Conservation (phyloP, 2,888 invertebrate species). For the Tachystola acroxantha region DNA sequence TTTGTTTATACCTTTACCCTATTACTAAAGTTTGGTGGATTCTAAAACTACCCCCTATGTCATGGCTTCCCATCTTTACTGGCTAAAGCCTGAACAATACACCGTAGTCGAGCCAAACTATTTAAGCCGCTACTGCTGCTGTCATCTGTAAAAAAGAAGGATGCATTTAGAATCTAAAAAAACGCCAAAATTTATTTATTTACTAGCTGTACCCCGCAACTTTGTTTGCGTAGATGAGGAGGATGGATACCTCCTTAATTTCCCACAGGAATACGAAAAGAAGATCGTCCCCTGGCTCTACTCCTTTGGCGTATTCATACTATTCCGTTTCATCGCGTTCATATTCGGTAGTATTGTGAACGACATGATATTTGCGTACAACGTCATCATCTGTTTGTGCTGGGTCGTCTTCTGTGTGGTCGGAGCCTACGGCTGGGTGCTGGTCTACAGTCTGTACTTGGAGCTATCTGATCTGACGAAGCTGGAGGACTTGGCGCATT, state of each 20-base stretch:
- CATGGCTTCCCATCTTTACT: constrained; percentile 43
- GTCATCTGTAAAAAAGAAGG: constrained; percentile 36
- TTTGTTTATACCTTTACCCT: too few relatives aligned
- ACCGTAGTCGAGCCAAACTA: constrained; percentile 82
- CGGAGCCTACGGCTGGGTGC: constrained; percentile 89
- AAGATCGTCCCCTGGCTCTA: constrained; percentile 93
- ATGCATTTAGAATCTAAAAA: too few relatives aligned
- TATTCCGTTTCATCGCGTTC: constrained; percentile 87
- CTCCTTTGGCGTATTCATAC: constrained; percentile 87
- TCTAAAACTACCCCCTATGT: too few relatives aligned
- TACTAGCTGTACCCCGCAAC: too few relatives aligned
- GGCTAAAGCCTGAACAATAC: constrained; percentile 84
- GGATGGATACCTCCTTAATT: too few relatives aligned
- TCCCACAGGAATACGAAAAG: constrained; percentile 90
- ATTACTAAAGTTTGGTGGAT: too few relatives aligned
- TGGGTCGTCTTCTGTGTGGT: constrained; percentile 85
- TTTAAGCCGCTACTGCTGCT: constrained; percentile 54
- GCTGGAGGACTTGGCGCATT: constrained; percentile 93
- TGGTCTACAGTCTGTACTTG: constrained; percentile 92
- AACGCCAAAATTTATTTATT: too few relatives aligned
- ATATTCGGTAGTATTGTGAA: constrained; percentile 93
- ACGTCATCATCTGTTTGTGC: constrained; percentile 86
- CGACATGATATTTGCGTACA: constrained; percentile 93
- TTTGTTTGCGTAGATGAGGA: too few relatives aligned
- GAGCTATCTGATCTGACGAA: constrained; percentile 92